Evolutionary conservation across 1,140 invertebrate genomes (phyloP), one percentile per base, ranked within the genome.

Genomic region (Caenorhabditis inopinata): DNA sequence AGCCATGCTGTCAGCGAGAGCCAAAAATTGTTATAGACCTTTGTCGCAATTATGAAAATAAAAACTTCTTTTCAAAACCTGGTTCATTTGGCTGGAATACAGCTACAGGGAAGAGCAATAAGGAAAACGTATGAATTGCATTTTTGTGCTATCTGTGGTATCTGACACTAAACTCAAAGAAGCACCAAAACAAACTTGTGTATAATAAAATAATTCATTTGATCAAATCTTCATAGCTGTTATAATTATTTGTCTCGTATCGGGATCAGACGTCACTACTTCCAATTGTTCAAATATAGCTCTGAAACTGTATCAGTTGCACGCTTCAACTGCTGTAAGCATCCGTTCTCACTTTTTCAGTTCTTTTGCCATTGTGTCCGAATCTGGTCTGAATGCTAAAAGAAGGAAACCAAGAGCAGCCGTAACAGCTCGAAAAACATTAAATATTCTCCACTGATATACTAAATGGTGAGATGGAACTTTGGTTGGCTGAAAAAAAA

Each of bases 161-260:
- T n/a, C n/a, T n/a, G n/a, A n/a, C 5, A 42, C 5, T 42, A 42
- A 42, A 42, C 38, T n/a, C n/a, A 42, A 42, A 42, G 6, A 42
- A 5, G 14, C 5, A 42, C 5, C 14, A 42, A 42, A 14, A 42
- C 14, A 42, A 42, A 42, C 38, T 7, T 14, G 38, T 42, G 5
- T 42, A 42, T 42, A n/a, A n/a, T n/a, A 5, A 42, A 14, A 42
- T 42, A 42, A 7, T 42, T 42, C 92, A 92, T 85, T 32, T 14
- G 6, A 32, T 68, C 32, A 68, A 38, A 68, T 68, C 21, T 68
- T 68, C 58, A 68, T 68, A 7, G 58, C 58, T 5, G 58, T 38
- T 6, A 68, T 2, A 1, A 68, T 68, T 3, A 68, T 38, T 9
- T 21, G 2, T 21, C 27, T 18, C 12, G 29, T 38, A 9, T 68